These are phyloP conservation scores for Nymphalis io DNA, from an alignment of 1,140 invertebrate genomes.

Conservation along the genomic window DNA sequence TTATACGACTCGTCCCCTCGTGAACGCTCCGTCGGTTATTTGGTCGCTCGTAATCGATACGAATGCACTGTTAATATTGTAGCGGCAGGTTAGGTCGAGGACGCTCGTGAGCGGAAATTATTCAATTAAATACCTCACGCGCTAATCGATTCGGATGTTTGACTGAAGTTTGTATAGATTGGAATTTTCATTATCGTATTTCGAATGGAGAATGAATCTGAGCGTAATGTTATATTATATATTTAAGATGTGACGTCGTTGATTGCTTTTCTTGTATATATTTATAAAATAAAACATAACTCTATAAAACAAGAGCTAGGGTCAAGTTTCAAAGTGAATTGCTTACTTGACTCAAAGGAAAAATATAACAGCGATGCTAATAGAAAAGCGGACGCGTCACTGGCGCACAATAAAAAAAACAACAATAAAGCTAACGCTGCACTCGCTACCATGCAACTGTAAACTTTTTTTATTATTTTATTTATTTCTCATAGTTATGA, in stretches of 20 bases:
- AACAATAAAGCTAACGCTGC: too few relatives aligned
- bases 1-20: constrained; percentile 32
- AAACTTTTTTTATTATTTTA: too few relatives aligned
- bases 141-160: constrained; percentile 10
- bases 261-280: too few relatives aligned
- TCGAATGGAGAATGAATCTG: neutral
- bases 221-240: too few relatives aligned
- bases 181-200: constrained; percentile 7
- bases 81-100: constrained; percentile 11
- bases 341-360: too few relatives aligned
- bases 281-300: too few relatives aligned
- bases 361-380: neutral
- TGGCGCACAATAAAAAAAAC: neutral
- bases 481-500: too few relatives aligned
- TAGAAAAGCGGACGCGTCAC: neutral
- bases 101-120: constrained; percentile 27
- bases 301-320: too few relatives aligned
- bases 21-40: constrained; percentile 22
- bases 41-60: constrained; percentile 21
- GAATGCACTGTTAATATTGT: constrained; percentile 26
- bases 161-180: constrained; percentile 10
- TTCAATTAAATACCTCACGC: constrained; percentile 24
- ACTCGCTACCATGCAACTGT: too few relatives aligned
- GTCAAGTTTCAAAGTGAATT: too few relatives aligned
- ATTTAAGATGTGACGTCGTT: too few relatives aligned